phyloP scores from a whole-genome alignment of 2,888 invertebrate genomes.

The Clivina fossor region DNA sequence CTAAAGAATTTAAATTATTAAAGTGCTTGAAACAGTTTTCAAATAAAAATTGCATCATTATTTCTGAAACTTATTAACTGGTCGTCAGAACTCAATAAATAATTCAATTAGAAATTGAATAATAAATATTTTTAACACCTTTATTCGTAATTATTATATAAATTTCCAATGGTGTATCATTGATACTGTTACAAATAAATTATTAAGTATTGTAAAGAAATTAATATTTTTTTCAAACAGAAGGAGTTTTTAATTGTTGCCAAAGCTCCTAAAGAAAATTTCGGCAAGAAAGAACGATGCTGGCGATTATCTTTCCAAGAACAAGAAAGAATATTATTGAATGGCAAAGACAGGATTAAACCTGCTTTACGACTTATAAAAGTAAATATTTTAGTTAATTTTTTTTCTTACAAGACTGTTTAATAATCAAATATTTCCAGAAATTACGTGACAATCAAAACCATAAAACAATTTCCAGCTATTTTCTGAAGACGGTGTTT shows the following conservation, averaged over 20 bases:
- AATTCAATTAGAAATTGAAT: no score
- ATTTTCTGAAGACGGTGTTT: slow-evolving; percentile 55
- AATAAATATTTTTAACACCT: no score
- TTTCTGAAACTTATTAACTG: no score
- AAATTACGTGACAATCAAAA: slow-evolving; percentile 51
- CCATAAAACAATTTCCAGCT: slow-evolving; percentile 51
- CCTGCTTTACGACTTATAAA: slow-evolving; percentile 48
- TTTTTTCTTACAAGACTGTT: no score
- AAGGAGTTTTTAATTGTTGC: slow-evolving; percentile 48
- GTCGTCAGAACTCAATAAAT: no score
- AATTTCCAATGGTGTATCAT: no score
- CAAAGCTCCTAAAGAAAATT: slow-evolving; percentile 44
- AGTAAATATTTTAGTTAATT: slow-evolving; percentile 16
- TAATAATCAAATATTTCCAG: slow-evolving; percentile 7
- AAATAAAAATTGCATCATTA: no score
- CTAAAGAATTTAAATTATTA: no score
- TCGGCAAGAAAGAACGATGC: slow-evolving; percentile 38
- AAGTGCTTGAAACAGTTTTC: no score
- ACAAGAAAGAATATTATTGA: slow-evolving; percentile 49
- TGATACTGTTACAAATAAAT: no score
- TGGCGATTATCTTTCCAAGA: slow-evolving; percentile 53
- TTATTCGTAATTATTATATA: no score
- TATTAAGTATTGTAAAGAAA: neutral
- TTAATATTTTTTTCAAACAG: slow-evolving; percentile 32
- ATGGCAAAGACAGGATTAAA: slow-evolving; percentile 44